Conservation (phyloP, 2,797 vertebrate genomes). For the Sebastes dallii region DNA sequence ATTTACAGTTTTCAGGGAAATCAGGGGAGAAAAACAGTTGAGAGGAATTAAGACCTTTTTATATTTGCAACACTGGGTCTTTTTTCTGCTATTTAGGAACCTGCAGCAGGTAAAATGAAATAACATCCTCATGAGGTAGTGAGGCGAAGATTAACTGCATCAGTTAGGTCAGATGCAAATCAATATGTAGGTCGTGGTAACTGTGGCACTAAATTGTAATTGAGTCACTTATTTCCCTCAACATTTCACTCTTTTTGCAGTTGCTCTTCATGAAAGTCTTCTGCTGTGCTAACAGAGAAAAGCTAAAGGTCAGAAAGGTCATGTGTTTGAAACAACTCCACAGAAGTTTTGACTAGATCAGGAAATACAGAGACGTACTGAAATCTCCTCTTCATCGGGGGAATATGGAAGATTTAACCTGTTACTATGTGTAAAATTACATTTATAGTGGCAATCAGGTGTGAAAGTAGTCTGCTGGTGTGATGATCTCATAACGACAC, state of each 20-base stretch:
- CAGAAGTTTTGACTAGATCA: neutral
- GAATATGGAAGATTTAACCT: neutral
- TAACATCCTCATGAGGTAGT: rapidly evolving
- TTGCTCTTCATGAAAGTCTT: neutral
- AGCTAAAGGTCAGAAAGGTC: neutral
- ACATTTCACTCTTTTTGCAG: neutral
- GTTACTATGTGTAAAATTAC: neutral
- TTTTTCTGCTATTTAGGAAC: constrained; percentile 6
- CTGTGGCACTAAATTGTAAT: neutral
- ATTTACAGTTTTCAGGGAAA: constrained; percentile 84
- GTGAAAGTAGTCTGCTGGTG: neutral
- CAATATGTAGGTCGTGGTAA: neutral
- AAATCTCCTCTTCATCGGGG: neutral
- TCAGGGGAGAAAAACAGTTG: constrained; percentile 68
- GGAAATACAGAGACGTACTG: neutral
- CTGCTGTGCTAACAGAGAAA: neutral
- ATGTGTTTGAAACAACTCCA: neutral
- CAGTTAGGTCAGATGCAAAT: constrained; percentile 60
- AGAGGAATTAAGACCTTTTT: constrained; percentile 24
- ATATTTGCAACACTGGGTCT: constrained; percentile 4
- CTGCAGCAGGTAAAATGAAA: neutral
- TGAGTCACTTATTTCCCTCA: neutral
- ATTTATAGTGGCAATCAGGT: neutral
- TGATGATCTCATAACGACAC: neutral
- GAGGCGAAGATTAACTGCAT: neutral